Evolutionary conservation across 1,140 invertebrate genomes (phyloP), one percentile per base, ranked within the genome.

Genomic region (Monomorium pharaonis): DNA sequence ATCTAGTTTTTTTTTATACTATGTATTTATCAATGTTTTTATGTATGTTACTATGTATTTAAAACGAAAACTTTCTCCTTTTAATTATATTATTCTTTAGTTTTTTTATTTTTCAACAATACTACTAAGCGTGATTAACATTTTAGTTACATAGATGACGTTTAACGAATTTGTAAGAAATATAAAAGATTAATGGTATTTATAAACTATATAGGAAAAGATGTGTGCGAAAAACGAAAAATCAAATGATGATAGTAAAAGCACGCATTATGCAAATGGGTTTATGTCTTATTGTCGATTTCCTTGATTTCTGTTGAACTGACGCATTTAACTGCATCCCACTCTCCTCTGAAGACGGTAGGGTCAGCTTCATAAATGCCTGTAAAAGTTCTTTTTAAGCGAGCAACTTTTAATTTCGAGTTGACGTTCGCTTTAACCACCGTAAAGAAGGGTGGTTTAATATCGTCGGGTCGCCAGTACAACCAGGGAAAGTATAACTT

Each of bases 391-490:
- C 88, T 70, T 69, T 37, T 69, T 49, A 75, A 86, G 56, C 56
- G 65, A 14, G 47, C 72, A 89, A 89, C 88, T 89, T 89, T 89
- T 89, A 87, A 89, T 89, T 89, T 89, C 74, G 37, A 89, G 67
- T 89, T 89, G 88, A 89, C 88, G 78, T 89, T 84, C 67, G 62
- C 37, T 58, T 76, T 67, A 81, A 69, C 72, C 49, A 42, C 81
- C 67, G 54, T 33, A 87, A 88, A 89, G 60, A 60, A 69, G 56
- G 47, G 14, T 49, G 76, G 84, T 86, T 89, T 89, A 89, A 89
- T 89, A 86, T 88, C 76, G 69, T 49, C 69, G 86, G 85, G 51
- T 54, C 37, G 12, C 30, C 56, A 14, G 69, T 51, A 44, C 24
- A 51, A 54, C 49, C 54, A 24, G 47, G 24, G 51, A 72, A 78